A percentile compares a stretch with the other conserved stretches of the same genome.
phyloP scores from a whole-genome alignment of 1,140 invertebrate genomes.

The Drosophila insularis region DNA sequence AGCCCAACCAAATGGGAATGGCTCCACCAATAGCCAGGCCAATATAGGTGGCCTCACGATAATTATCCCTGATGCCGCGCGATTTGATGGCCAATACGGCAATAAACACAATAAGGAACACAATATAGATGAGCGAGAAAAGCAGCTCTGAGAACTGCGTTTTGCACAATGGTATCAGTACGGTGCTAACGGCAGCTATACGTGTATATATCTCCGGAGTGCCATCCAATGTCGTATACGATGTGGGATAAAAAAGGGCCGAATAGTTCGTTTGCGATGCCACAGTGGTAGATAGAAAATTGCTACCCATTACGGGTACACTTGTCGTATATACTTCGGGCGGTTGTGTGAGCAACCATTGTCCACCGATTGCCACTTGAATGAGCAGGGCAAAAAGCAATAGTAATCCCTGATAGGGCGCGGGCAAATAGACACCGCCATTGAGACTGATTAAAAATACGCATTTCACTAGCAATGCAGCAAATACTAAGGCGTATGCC shows the following conservation, averaged over 20 bases:
- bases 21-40: slow-evolving; percentile 91
- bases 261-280: slow-evolving; percentile 69
- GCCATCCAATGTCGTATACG: slow-evolving; percentile 67
- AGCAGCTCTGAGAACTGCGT: slow-evolving; percentile 88
- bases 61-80: slow-evolving; percentile 95
- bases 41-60: slow-evolving; percentile 94
- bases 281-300: slow-evolving; percentile 65
- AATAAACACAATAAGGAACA: slow-evolving; percentile 92
- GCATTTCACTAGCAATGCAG: slow-evolving; percentile 95
- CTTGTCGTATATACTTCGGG: slow-evolving; percentile 85
- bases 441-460: slow-evolving; percentile 96
- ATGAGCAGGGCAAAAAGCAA: slow-evolving; percentile 94
- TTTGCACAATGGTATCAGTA: slow-evolving; percentile 84
- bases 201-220: slow-evolving; percentile 73
- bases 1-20: slow-evolving; percentile 93
- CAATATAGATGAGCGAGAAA: slow-evolving; percentile 91
- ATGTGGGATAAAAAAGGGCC: slow-evolving; percentile 76
- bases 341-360: slow-evolving; percentile 91
- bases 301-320: slow-evolving; percentile 73
- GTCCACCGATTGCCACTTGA: slow-evolving; percentile 93
- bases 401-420: slow-evolving; percentile 94
- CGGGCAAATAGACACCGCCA: slow-evolving; percentile 95
- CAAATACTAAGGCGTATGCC: slow-evolving; percentile 94
- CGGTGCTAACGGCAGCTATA: slow-evolving; percentile 70
- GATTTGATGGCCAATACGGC: slow-evolving; percentile 92